Evolutionary conservation across 2,113 vertebrate genomes (phyloP).

Genomic region (Cottus gobio): DNA sequence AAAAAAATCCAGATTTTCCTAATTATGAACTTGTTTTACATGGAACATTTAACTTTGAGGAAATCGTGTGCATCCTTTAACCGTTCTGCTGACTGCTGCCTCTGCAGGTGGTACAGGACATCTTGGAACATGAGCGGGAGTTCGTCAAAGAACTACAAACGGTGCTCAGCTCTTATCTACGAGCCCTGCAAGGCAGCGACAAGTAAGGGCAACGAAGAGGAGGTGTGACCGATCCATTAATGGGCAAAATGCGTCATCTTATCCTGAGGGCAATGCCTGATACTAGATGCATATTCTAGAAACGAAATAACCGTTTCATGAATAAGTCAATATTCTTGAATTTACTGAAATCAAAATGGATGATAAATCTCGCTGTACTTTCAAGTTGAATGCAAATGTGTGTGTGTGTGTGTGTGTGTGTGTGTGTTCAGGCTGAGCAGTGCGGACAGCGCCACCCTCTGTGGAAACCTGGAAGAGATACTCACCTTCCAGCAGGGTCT

Average conservation of each 20-base stretch:
- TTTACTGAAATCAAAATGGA: neutral
- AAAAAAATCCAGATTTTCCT: neutral
- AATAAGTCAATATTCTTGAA: neutral
- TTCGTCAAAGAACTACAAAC: constrained; percentile 96
- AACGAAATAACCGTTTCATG: neutral
- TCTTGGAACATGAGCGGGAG: constrained; percentile 95
- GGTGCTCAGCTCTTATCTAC: constrained; percentile 91
- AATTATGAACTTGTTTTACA: neutral
- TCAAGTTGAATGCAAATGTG: constrained; percentile 6
- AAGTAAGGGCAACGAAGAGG: constrained; percentile 88
- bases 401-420: neutral
- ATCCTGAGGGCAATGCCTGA: neutral
- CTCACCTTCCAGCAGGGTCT: constrained; percentile 94
- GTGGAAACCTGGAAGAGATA: constrained; percentile 96
- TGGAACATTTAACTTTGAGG: neutral
- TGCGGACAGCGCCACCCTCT: constrained; percentile 86
- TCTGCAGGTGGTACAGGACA: constrained; percentile 94
- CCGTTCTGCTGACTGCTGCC: neutral
- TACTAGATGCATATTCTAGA: neutral
- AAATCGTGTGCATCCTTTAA: neutral
- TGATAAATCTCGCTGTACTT: neutral
- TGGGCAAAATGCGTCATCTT: neutral
- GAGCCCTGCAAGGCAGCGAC: constrained; percentile 92
- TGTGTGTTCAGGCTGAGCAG: constrained; percentile 84
- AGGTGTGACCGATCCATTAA: neutral